Evolutionary conservation across 2,797 vertebrate species (phyloP), one percentile per base, ranked within the genome.

Genomic region (Nannoperca obscura): DNA sequence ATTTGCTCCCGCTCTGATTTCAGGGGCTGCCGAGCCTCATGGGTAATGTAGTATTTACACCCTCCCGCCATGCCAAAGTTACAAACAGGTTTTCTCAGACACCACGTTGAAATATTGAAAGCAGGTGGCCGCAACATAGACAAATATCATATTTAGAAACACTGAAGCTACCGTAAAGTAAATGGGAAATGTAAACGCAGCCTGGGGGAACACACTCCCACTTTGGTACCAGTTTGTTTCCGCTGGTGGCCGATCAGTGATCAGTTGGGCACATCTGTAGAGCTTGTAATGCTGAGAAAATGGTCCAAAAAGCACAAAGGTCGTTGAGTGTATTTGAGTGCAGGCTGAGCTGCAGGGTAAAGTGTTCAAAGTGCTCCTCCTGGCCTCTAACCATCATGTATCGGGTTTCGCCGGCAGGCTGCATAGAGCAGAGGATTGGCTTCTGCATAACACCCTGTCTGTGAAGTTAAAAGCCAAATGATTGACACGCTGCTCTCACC

Each of bases 381-480:
- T 69, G 75, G 84, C 70, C 47, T 17, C 15, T 66, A 65, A 72
- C 80, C 69, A 52, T 32, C 0, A 2, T 11, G 73, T 76, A 73
- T 92, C 77, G 2, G 70, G 83, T 92, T 88, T 85, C 82, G 2
- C 55, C 78, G 54, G 69, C 67, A 40, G 19, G 80, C 64, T 81
- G 68, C 62, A 60, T 12, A 19, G 64, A 80, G 50, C 34, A 11
- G 60, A 69, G 67, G 78, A 47, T 81, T 60, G 76, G 74, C 76
- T 57, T 73, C 61, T n/a, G 44, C 68, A 60, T 75, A 63, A 62
- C 75, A 62, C 42, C 61, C 65, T 27, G 32, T 77, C 76, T 84
- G 71, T 53, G 61, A 68, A 46, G 57, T 54, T 44, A 63, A 60
- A 74, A 72, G 32, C 58, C 46, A 17, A 32, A 55, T 38, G 62